phyloP scores from a whole-genome alignment of 2,888 invertebrate genomes.

The Pristionchus exspectatus region DNA sequence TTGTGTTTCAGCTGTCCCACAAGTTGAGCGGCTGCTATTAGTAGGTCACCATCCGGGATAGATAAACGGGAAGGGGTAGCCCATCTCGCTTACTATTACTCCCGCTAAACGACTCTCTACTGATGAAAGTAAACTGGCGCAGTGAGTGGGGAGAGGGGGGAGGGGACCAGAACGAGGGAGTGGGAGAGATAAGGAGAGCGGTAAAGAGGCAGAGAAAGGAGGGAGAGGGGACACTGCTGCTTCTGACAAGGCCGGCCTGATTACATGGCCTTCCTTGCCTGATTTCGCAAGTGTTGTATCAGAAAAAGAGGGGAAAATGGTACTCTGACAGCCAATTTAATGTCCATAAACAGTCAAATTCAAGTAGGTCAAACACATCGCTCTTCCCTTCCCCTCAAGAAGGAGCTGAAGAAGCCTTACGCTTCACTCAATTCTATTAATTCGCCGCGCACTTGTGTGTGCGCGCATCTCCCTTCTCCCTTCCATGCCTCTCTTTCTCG shows the following conservation, averaged over 20 bases:
- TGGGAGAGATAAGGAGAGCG: slow-evolving; percentile 12
- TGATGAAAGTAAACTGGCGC: neutral
- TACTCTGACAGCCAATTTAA: neutral
- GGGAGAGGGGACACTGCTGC: neutral
- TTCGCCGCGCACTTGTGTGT: slow-evolving; percentile 23
- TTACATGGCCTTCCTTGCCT: neutral
- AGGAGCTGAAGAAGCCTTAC: neutral
- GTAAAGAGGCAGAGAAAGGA: neutral
- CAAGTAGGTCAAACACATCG: neutral
- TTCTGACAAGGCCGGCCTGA: neutral
- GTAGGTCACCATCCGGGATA: neutral
- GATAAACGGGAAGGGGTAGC: neutral
- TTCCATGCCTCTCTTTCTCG: neutral
- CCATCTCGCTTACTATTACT: slow-evolving; percentile 4
- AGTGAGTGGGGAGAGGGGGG: neutral
- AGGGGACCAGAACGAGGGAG: slow-evolving; percentile 22
- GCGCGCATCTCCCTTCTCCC: neutral
- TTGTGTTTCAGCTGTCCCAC: neutral
- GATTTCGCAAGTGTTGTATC: neutral
- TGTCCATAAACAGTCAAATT: no score
- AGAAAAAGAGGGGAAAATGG: neutral
- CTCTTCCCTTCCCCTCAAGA: neutral
- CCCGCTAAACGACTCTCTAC: neutral
- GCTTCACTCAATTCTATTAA: slow-evolving; percentile 33
- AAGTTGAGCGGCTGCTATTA: neutral